These are phyloP conservation scores for Lamellibrachia columna DNA, from an alignment of 2,888 invertebrate species.

Conservation along the genomic window DNA sequence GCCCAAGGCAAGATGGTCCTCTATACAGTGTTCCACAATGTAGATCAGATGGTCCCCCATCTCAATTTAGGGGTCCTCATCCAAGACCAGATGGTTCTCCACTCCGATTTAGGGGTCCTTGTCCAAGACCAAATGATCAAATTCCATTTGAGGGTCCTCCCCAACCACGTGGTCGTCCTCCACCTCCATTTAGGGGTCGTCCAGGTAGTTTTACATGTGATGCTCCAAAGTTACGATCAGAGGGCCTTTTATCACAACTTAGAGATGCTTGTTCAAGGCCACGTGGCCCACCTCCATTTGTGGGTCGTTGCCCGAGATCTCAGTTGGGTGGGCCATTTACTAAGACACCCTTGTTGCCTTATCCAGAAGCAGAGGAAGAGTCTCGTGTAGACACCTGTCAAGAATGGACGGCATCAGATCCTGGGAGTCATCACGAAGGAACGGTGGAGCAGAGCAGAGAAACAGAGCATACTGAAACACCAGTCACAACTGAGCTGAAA, in stretches of 20 bases:
- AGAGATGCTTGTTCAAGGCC: neutral
- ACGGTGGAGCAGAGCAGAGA: neutral
- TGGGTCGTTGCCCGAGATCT: neutral
- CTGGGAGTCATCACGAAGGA: neutral
- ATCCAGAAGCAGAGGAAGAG: neutral
- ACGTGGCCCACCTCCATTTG: neutral
- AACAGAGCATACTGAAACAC: too few relatives aligned
- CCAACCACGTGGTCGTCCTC: neutral
- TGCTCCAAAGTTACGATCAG: neutral
- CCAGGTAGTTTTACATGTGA: neutral
- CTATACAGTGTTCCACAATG: too few relatives aligned
- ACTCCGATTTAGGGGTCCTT: neutral
- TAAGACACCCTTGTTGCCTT: slow-evolving; percentile 16
- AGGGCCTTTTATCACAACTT: neutral
- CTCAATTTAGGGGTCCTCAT: neutral
- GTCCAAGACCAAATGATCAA: neutral
- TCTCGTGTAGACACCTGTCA: neutral
- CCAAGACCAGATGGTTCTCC: slow-evolving; percentile 2
- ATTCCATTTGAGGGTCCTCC: neutral
- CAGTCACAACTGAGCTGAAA: neutral
- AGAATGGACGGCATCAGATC: neutral
- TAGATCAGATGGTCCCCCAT: neutral
- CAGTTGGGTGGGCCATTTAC: neutral
- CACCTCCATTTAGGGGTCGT: neutral
- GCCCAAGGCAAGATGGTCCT: too few relatives aligned